Conservation (phyloP, 2,888 invertebrate genomes). For the Drosophila merina region DNA sequence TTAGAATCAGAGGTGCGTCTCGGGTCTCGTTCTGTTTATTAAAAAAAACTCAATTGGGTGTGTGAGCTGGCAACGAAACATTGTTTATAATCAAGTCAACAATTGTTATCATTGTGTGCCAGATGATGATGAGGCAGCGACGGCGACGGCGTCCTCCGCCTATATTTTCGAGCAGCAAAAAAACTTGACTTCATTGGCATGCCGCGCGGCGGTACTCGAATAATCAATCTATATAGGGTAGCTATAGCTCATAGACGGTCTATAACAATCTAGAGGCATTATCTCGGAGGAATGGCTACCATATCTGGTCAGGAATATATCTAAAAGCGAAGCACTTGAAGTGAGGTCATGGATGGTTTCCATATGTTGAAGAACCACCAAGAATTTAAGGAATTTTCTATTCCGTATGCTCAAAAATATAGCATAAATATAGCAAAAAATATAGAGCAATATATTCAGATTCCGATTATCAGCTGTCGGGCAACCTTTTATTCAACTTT, state of each 20-base stretch:
- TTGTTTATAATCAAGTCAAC: conserved; percentile 65
- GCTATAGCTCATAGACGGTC: not conserved
- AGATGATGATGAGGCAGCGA: conserved; percentile 16
- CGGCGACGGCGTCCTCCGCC: conserved; percentile 23
- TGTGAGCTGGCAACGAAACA: conserved; percentile 34
- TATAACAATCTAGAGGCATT: conserved; percentile 22
- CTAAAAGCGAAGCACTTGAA: conserved; percentile 21
- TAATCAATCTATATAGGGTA: conserved; percentile 34
- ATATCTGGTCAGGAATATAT: conserved; percentile 29
- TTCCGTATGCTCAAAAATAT: conserved; percentile 34
- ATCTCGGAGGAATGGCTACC: conserved; percentile 30
- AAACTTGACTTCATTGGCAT: conserved; percentile 44
- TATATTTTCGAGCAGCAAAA: conserved; percentile 13
- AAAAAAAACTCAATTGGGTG: conserved; percentile 16
- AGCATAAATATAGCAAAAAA: not conserved
- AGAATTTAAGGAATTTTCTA: conserved; percentile 43
- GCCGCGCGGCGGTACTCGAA: conserved; percentile 37
- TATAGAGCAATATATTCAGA: conserved; percentile 24
- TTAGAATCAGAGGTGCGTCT: conserved; percentile 7
- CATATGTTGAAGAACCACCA: conserved; percentile 30
- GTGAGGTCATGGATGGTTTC: conserved; percentile 44
- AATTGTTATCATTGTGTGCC: conserved; percentile 66
- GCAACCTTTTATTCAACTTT: conserved; percentile 70
- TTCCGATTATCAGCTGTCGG: conserved; percentile 55
- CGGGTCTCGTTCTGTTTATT: conserved; percentile 8